These are phyloP conservation scores for Microtus montanus DNA, from an alignment of 2,113 vertebrate genomes.

Conservation along the genomic window DNA sequence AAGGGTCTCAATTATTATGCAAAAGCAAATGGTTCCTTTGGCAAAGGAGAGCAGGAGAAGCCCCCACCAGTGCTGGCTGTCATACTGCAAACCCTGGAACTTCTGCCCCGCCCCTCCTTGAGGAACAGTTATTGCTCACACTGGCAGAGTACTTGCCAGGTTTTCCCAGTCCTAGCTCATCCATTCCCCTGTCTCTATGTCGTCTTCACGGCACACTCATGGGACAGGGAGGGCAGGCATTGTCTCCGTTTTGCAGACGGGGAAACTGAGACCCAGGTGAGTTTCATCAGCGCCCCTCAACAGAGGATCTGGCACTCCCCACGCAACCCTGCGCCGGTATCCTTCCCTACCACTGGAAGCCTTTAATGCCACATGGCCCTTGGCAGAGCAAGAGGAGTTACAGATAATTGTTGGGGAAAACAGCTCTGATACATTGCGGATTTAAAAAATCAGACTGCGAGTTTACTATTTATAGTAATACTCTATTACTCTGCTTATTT, in stretches of 20 bases:
- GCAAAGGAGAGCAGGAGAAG: background rate
- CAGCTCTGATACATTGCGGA: background rate
- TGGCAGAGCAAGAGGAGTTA: background rate
- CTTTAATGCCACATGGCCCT: background rate
- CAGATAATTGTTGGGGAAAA: background rate
- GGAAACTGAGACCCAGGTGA: conserved; percentile 30
- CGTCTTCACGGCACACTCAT: background rate
- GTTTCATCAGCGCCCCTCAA: conserved; percentile 6
- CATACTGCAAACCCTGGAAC: background rate
- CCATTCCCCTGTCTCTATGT: background rate
- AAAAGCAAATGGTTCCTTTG: conserved; percentile 15
- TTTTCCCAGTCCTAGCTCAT: background rate
- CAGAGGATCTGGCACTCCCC: background rate
- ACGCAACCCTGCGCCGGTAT: background rate
- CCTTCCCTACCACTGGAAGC: background rate
- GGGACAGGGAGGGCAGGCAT: background rate
- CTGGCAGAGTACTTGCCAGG: background rate
- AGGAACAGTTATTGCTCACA: background rate
- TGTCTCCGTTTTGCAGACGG: conserved; percentile 7
- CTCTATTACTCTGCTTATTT: background rate
- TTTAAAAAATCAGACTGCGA: background rate
- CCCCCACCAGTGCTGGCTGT: background rate
- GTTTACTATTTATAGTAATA: conserved; percentile 15
- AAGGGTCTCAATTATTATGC: conserved; percentile 11
- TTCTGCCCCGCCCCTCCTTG: background rate